A percentile compares a stretch with the other conserved stretches of the same genome.
These are phyloP conservation scores for Sporophila hypoxantha DNA, from an alignment of 2,113 vertebrate species.

Conservation along the genomic window DNA sequence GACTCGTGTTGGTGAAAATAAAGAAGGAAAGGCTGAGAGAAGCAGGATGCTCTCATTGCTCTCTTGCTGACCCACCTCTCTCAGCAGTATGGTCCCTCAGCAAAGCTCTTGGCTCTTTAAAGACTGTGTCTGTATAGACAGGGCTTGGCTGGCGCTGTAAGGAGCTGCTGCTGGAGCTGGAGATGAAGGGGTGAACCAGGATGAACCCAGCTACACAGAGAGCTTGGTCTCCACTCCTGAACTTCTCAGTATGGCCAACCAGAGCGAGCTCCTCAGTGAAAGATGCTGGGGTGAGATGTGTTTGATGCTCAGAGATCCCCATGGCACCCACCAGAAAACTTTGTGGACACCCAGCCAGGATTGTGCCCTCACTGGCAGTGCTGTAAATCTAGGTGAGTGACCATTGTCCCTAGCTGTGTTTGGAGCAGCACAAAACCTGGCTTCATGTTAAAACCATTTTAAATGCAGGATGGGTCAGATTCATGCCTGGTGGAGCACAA, in stretches of 20 bases:
- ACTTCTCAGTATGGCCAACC: neutral
- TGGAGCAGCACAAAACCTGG: neutral
- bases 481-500: neutral
- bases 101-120: neutral
- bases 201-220: neutral
- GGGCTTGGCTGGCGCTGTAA: neutral
- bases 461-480: neutral
- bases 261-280: neutral
- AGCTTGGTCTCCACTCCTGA: neutral
- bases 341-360: neutral
- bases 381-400: neutral
- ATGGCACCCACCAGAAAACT: neutral
- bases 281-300: neutral
- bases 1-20: neutral
- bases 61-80: neutral
- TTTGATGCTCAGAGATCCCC: neutral
- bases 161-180: neutral
- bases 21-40: neutral
- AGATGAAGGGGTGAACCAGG: neutral
- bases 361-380: neutral
- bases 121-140: fast-evolving
- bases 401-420: neutral
- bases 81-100: fast-evolving
- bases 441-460: neutral
- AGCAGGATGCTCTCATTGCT: neutral